phyloP scores from a whole-genome alignment of 1,140 invertebrate species.

The Polypedilum pembai region DNA sequence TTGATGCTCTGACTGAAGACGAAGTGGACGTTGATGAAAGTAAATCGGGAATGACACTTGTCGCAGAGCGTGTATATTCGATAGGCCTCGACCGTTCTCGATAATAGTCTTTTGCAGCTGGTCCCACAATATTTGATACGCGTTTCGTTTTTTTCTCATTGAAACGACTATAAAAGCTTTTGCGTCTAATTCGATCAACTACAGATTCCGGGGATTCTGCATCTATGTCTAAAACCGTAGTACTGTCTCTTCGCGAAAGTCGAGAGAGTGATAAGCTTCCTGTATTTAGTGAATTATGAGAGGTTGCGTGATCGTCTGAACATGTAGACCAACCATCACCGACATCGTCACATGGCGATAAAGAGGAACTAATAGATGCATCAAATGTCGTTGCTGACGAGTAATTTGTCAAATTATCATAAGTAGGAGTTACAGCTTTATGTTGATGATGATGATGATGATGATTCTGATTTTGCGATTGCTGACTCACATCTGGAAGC shows the following conservation, averaged over 20 bases:
- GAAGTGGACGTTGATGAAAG: not conserved
- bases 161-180: conserved; percentile 81
- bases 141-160: conserved; percentile 66
- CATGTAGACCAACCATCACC: conserved; percentile 63
- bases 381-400: conserved; percentile 43
- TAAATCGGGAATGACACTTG: not conserved
- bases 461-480: too few species aligned
- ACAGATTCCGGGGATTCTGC: conserved; percentile 58
- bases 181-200: conserved; percentile 74
- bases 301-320: conserved; percentile 47
- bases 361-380: conserved; percentile 42
- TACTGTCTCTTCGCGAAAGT: conserved; percentile 44
- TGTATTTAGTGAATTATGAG: conserved; percentile 38
- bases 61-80: not conserved
- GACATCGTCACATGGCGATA: conserved; percentile 53
- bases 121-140: conserved; percentile 52
- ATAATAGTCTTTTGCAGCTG: conserved; percentile 44
- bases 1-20: not conserved
- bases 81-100: not conserved
- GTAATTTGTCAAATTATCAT: conserved; percentile 42
- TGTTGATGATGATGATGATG: conserved; percentile 31
- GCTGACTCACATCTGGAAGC: conserved; percentile 41
- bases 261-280: conserved; percentile 45
- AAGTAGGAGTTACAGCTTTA: conserved; percentile 39
- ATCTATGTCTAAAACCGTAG: conserved; percentile 30